phyloP scores from a whole-genome alignment of 2,797 vertebrate genomes.

The Botia almorhae region DNA sequence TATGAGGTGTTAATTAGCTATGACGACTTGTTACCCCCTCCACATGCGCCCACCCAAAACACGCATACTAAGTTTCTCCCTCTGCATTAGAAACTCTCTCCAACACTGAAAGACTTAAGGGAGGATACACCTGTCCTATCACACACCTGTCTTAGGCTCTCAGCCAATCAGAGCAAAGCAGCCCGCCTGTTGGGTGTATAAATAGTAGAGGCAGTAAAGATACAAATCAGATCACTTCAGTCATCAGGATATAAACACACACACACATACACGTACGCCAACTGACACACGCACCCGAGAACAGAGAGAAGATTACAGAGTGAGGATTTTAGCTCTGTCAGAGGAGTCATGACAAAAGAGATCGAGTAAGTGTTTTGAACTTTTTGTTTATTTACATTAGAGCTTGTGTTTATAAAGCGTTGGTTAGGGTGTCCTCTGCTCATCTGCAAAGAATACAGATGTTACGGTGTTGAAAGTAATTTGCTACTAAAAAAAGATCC shows the following conservation, averaged over 20 bases:
- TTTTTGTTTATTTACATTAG: neutral
- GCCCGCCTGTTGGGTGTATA: constrained; percentile 83
- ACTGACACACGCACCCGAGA: constrained; percentile 20
- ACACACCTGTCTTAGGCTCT: constrained; percentile 85
- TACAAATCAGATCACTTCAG: constrained; percentile 86
- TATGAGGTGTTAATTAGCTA: constrained; percentile 63
- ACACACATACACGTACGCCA: constrained; percentile 23
- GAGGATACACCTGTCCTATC: constrained; percentile 90
- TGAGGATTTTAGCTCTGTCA: constrained; percentile 56
- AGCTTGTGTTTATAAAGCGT: neutral
- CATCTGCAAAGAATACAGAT: neutral
- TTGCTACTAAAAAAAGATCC: too few species aligned
- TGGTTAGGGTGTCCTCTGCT: neutral
- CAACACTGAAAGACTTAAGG: constrained; percentile 82
- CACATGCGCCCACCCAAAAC: constrained; percentile 38
- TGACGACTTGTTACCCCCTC: neutral
- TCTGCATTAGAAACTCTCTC: constrained; percentile 43
- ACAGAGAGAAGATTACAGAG: constrained; percentile 55
- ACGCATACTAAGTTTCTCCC: constrained; percentile 53
- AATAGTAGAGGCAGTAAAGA: constrained; percentile 72
- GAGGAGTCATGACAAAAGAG: constrained; percentile 92
- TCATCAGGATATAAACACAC: constrained; percentile 61
- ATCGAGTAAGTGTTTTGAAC: constrained; percentile 87
- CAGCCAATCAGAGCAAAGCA: constrained; percentile 85
- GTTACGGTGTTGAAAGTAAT: neutral